Conservation (phyloP, 2,797 vertebrate genomes). For the Peromyscus eremicus region DNA sequence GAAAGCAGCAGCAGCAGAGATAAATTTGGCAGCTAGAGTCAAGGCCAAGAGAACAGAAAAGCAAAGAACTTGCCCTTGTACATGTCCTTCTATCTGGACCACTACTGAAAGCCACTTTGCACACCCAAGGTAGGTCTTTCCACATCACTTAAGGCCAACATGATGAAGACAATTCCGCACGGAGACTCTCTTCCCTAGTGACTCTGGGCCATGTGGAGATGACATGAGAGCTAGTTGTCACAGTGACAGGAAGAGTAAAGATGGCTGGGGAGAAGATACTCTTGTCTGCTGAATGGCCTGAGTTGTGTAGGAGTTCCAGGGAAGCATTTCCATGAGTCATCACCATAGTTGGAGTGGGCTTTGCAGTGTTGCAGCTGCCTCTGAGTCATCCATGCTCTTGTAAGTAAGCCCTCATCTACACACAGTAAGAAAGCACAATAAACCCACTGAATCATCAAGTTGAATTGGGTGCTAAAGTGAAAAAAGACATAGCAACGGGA, state of each 20-base stretch:
- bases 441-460: not conserved
- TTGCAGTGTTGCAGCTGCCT: not conserved
- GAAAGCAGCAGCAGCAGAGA: not conserved
- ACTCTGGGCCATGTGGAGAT: not conserved
- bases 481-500: not conserved
- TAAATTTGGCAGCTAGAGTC: not conserved
- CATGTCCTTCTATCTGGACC: too few relatives aligned
- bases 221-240: too few relatives aligned
- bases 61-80: not conserved
- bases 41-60: not conserved
- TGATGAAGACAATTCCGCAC: not conserved
- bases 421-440: not conserved
- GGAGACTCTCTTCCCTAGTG: not conserved
- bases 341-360: not conserved
- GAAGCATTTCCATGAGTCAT: not conserved
- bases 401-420: too few relatives aligned
- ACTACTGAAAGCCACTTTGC: not conserved
- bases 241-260: not conserved
- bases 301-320: not conserved
- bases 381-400: too few relatives aligned
- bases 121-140: not conserved
- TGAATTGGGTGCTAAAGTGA: not conserved
- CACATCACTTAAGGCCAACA: not conserved
- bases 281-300: not conserved
- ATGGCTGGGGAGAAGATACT: not conserved